phyloP scores from a whole-genome alignment of 2,888 invertebrate genomes.

The Hololepta plana region DNA sequence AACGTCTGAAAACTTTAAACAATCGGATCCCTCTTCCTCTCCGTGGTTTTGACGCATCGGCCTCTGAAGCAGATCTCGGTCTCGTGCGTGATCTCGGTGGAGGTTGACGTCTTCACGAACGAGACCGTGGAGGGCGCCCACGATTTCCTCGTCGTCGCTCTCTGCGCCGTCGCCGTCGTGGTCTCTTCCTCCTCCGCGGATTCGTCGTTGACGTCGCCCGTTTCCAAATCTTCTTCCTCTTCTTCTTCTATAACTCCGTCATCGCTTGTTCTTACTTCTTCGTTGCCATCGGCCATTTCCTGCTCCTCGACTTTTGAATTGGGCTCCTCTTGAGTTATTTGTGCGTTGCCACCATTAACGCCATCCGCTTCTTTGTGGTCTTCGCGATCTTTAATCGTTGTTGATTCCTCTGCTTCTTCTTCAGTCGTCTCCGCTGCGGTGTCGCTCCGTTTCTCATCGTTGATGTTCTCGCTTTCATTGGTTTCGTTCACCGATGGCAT shows the following conservation, averaged over 20 bases:
- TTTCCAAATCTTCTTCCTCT: constrained; percentile 3
- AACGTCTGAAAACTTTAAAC: too few relatives aligned
- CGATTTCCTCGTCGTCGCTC: constrained; percentile 1
- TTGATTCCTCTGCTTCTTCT: constrained; percentile 2
- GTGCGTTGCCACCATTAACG: constrained; percentile 1
- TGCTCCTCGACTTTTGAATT: too few relatives aligned
- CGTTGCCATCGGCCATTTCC: too few relatives aligned
- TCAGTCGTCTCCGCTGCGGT: constrained; percentile 7
- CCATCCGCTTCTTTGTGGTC: constrained; percentile 2
- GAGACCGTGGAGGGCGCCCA: constrained; percentile 5
- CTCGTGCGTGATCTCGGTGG: constrained; percentile 67
- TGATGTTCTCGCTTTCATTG: too few relatives aligned
- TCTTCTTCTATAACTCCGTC: constrained; percentile 2
- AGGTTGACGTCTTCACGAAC: constrained; percentile 54
- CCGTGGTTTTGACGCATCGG: constrained; percentile 51
- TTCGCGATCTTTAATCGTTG: constrained; percentile 7
- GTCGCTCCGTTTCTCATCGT: too few relatives aligned
- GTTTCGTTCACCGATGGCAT: too few relatives aligned
- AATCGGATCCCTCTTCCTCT: constrained; percentile 14
- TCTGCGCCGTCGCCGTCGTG: constrained; percentile 6
- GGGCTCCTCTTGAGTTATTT: too few relatives aligned
- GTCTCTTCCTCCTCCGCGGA: constrained; percentile 1
- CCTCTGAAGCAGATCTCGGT: constrained; percentile 80
- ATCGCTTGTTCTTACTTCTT: too few relatives aligned
- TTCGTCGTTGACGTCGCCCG: not conserved